Base-by-base conservation (phyloP, 2,888 invertebrate species). In the Octodonta nipae region DNA sequence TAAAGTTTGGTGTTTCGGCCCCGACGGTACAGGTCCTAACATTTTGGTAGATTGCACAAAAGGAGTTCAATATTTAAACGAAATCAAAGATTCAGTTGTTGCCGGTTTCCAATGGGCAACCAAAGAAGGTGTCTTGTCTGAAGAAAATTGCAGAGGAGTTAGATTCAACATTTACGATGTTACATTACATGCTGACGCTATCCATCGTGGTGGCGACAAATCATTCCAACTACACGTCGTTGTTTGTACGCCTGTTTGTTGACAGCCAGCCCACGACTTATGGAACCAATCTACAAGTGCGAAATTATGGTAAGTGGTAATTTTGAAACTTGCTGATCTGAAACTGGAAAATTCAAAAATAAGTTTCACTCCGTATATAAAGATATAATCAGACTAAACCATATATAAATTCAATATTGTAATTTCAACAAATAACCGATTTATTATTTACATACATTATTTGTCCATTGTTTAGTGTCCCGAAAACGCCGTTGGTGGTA, bases 141-240 rank as follows among this genome's bases (percentile, higher is more conserved):
- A 99, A 66, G 98, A 99, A 70, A 95, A 98, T 65, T 73, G 96
- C 77, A 76, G 98, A 45, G 75, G 75, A 51, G 79, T 86, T 5
- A 75, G 91, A 39, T 98, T 96, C 73, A 92, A 99, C 73, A 92
- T 99, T 64, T 87, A 89, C 62, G 98, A 99, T 64, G 98, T 98
- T 34, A 98, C 98, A 33, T 74, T 99, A 44, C 98, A 99, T 67
- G 89, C 98, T 63, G 98, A 99, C 66, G 96, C 98, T 56, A 99
- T 99, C 69, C 98, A 99, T 76, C 85, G 98, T 71, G 98, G 98
- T 64, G 98, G 96, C 71, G 96, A 96, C 96, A 98, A 70, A 96
- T 96, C 74, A 96, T 96, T 73, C 95, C 95, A 57, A 96, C 96
- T 26, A 89, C 98, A 45, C 82, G 98, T 65, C 83, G 98, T 69